Base-by-base conservation (phyloP, 2,797 vertebrate genomes). In the Furcifer pardalis region DNA sequence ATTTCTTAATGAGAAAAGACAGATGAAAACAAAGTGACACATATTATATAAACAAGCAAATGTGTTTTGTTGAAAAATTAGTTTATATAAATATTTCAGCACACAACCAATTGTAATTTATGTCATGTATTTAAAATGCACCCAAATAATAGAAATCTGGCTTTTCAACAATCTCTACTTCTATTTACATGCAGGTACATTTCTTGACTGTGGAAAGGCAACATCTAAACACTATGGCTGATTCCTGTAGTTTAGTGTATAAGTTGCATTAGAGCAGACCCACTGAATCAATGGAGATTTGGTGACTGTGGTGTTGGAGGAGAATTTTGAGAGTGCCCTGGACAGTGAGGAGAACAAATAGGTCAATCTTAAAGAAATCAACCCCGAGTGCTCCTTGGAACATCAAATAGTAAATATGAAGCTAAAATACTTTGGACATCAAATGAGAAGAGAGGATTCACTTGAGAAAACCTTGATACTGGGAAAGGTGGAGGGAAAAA, bases 1-100 rank as follows among this genome's bases (percentile, higher is more conserved):
- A 69, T 40, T 77, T 32, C 37, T 63, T 66, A 85, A 82, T 80
- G 35, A 8, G 56, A 90, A 84, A 32, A 87, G 15, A 0, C n/a
- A 85, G 15, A 86, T 78, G 63, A 81, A 86, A 89, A 59, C 66
- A 86, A 71, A 83, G 12, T 1, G 19, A 1, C 15, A 8, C 15
- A 5, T 77, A 27, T 46, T 32, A 21, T 32, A 21, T 65, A 27
- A 89, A 81, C 46, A 71, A 78, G 7, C 30, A 69, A 82, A 35
- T 7, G 7, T 23, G 46, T 8, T 46, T 15, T 62, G 66, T 1
- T 68, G 35, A 81, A n/a, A 79, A 86, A 37, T 83, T 0, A 56
- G 23, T 71, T 4, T 35, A 75, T 37, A 60, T 40, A 74, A 42
- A 60, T 37, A 13, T 13, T 81, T 77, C 59, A 40, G 1, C 1